These are phyloP conservation scores for Limnephilus marmoratus DNA, from an alignment of 2,888 invertebrate species.

Conservation along the genomic window DNA sequence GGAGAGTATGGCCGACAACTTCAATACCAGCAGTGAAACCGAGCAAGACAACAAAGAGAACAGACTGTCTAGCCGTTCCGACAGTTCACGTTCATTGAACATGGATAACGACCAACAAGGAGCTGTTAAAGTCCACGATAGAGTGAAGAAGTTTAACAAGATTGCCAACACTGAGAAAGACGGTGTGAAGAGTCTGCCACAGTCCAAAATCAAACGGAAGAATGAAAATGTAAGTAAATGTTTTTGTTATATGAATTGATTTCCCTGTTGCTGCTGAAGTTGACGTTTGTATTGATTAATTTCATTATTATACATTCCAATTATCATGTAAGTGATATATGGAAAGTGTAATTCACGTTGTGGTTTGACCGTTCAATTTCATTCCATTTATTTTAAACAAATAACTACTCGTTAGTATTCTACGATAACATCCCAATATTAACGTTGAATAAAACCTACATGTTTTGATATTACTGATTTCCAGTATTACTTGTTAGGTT, in stretches of 20 bases:
- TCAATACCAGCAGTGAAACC: neutral
- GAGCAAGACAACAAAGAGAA: conserved; percentile 37
- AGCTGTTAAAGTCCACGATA: conserved; percentile 87
- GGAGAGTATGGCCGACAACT: neutral
- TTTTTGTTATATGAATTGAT: neutral
- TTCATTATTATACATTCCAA: neutral
- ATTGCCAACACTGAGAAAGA: conserved; percentile 72
- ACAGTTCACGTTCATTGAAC: conserved; percentile 53
- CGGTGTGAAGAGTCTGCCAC: neutral
- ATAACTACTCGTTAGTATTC: too few species aligned
- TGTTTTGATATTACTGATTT: neutral
- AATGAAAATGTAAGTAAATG: conserved; percentile 38
- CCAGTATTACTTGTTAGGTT: neutral
- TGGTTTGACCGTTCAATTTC: neutral
- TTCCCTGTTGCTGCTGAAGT: neutral
- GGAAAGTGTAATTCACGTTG: neutral
- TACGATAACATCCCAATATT: too few species aligned
- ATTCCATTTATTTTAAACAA: neutral
- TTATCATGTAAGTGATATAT: too few species aligned
- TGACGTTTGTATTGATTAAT: neutral
- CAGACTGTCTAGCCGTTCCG: conserved; percentile 24
- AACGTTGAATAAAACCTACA: neutral
- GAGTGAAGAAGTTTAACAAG: conserved; percentile 94
- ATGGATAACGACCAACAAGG: conserved; percentile 80
- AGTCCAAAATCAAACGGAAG: conserved; percentile 26